These are phyloP conservation scores for Sipha flava DNA, from an alignment of 1,140 invertebrate genomes.

Conservation along the genomic window DNA sequence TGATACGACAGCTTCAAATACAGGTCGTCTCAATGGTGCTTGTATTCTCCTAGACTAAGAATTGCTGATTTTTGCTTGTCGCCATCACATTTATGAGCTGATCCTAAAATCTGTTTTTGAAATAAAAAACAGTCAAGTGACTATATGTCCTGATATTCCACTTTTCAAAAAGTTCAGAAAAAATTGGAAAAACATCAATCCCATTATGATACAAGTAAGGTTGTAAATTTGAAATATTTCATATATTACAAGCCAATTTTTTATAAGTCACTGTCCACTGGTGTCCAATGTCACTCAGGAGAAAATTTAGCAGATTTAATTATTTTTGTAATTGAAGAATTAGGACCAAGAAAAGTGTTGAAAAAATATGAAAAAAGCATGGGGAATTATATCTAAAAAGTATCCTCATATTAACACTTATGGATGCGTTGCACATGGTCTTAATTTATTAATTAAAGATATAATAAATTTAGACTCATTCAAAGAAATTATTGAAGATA, in stretches of 20 bases:
- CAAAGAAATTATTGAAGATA: background rate
- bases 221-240: too few species aligned
- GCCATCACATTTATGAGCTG: slow-evolving; percentile 34
- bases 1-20: slow-evolving; percentile 36
- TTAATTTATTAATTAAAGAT: background rate
- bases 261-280: too few species aligned
- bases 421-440: background rate
- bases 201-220: slow-evolving; percentile 20
- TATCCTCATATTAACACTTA: slow-evolving; percentile 2
- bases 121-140: background rate
- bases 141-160: slow-evolving; percentile 33
- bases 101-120: slow-evolving; percentile 23
- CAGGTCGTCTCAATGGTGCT: slow-evolving; percentile 33
- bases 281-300: too few species aligned
- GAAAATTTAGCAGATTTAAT: slow-evolving; percentile 37
- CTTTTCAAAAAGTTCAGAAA: slow-evolving; percentile 32
- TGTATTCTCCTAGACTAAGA: slow-evolving; percentile 33
- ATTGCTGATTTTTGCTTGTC: slow-evolving; percentile 33
- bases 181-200: slow-evolving; percentile 34
- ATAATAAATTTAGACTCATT: background rate
- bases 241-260: too few species aligned
- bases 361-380: slow-evolving; percentile 38
- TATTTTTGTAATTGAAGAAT: slow-evolving; percentile 38
- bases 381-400: background rate
- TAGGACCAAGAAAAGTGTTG: slow-evolving; percentile 39